phyloP scores from a whole-genome alignment of 1,140 invertebrate species.

The Physella acuta region DNA sequence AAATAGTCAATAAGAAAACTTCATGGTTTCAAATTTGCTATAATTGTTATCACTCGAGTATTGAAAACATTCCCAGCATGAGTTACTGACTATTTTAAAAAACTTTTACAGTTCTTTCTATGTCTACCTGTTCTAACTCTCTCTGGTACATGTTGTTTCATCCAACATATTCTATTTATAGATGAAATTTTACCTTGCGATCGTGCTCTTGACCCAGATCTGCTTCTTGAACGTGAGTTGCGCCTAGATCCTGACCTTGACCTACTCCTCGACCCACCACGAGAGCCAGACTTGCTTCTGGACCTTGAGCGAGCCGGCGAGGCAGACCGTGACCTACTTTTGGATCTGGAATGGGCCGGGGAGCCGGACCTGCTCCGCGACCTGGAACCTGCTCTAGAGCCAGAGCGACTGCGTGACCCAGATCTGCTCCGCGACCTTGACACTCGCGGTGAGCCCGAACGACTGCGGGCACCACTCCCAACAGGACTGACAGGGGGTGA shows the following conservation, averaged over 20 bases:
- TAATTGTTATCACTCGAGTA: not conserved
- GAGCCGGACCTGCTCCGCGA: conserved; percentile 20
- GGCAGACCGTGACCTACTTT: conserved; percentile 12
- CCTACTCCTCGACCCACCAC: conserved; percentile 20
- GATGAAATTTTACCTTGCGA: not conserved
- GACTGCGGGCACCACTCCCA: conserved; percentile 27
- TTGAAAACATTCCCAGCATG: not conserved
- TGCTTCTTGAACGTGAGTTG: conserved; percentile 13
- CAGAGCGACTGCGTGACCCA: conserved; percentile 11
- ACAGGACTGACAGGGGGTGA: conserved; percentile 29
- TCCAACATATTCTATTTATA: not conserved
- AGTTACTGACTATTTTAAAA: not conserved
- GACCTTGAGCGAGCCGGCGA: conserved; percentile 27
- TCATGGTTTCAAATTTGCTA: not conserved
- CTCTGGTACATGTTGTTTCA: not conserved
- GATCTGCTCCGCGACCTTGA: conserved; percentile 22
- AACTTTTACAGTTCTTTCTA: too few species aligned
- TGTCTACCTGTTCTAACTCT: too few species aligned
- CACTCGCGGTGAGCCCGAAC: conserved; percentile 29
- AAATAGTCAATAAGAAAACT: too few species aligned
- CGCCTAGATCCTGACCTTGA: conserved; percentile 19
- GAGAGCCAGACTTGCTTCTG: conserved; percentile 16
- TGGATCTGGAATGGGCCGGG: not conserved
- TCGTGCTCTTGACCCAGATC: conserved; percentile 21
- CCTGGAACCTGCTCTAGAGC: conserved; percentile 9